Conservation (phyloP, 2,888 invertebrate genomes). For the Chironomus tentans region DNA sequence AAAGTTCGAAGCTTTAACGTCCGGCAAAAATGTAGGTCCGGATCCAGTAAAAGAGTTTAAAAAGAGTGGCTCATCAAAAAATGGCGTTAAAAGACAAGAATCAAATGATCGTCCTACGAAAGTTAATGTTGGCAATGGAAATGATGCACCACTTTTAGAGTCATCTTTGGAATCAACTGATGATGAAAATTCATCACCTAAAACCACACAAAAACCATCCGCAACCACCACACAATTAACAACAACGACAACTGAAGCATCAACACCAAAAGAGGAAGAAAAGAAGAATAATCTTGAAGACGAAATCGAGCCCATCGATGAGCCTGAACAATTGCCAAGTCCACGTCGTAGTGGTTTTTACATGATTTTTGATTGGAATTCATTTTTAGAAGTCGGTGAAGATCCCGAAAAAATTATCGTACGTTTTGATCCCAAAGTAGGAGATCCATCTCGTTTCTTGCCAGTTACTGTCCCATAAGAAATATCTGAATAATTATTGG, state of each 20-base stretch:
- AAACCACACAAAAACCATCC: slow-evolving; percentile 18
- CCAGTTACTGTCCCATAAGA: slow-evolving; percentile 62
- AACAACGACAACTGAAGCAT: slow-evolving; percentile 32
- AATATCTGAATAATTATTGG: not conserved
- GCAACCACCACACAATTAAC: slow-evolving; percentile 3
- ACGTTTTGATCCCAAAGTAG: slow-evolving; percentile 69
- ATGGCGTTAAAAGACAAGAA: slow-evolving; percentile 47
- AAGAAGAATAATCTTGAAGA: slow-evolving; percentile 72
- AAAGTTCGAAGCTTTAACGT: slow-evolving; percentile 46
- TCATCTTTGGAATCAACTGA: slow-evolving; percentile 21
- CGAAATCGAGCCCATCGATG: slow-evolving; percentile 47
- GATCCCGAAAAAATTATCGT: slow-evolving; percentile 68
- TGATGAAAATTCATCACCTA: slow-evolving; percentile 28
- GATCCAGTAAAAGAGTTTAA: slow-evolving; percentile 44
- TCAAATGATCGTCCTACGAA: slow-evolving; percentile 30
- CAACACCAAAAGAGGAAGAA: slow-evolving; percentile 52
- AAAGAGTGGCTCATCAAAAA: slow-evolving; percentile 41
- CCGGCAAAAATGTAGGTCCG: slow-evolving; percentile 41
- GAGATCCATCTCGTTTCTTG: slow-evolving; percentile 68
- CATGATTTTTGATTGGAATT: slow-evolving; percentile 78
- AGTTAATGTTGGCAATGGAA: slow-evolving; percentile 31
- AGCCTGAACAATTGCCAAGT: slow-evolving; percentile 53
- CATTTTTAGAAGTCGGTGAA: slow-evolving; percentile 72
- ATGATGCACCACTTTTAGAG: slow-evolving; percentile 20
- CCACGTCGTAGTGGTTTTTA: slow-evolving; percentile 69